These are phyloP conservation scores for Sarcoramphus papa DNA, from an alignment of 2,797 vertebrate species.

Conservation along the genomic window DNA sequence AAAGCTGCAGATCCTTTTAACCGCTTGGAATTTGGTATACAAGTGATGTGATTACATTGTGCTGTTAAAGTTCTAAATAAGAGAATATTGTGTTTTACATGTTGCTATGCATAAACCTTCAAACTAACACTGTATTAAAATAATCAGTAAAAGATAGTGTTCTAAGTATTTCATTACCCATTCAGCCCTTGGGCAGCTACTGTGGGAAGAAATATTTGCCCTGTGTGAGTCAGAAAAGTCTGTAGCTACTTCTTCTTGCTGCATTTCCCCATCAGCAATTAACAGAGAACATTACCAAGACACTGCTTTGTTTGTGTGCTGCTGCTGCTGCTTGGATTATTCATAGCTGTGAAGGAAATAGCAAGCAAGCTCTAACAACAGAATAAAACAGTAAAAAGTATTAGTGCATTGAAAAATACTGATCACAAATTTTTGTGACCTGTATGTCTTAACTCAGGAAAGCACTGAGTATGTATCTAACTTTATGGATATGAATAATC, in stretches of 20 bases:
- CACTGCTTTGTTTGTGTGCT: background rate
- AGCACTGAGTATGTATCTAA: background rate
- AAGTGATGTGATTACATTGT: background rate
- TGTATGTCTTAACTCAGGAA: background rate
- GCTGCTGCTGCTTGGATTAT: background rate
- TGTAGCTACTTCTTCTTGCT: background rate
- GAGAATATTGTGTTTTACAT: background rate
- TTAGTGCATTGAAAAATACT: background rate
- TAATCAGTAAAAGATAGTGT: background rate
- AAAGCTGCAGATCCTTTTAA: background rate
- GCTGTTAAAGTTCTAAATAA: background rate
- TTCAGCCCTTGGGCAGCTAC: background rate
- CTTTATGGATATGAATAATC: background rate
- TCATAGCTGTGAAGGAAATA: background rate
- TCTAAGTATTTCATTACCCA: background rate
- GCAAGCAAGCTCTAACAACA: background rate
- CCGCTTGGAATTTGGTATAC: background rate
- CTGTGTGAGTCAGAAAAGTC: background rate
- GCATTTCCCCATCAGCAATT: background rate
- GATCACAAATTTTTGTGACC: background rate
- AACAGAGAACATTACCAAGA: background rate
- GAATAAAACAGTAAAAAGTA: background rate
- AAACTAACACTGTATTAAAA: background rate
- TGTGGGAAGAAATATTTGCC: background rate
- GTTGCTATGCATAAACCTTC: background rate